phyloP scores from a whole-genome alignment of 2,113 vertebrate species.

The Haemorhous mexicanus region DNA sequence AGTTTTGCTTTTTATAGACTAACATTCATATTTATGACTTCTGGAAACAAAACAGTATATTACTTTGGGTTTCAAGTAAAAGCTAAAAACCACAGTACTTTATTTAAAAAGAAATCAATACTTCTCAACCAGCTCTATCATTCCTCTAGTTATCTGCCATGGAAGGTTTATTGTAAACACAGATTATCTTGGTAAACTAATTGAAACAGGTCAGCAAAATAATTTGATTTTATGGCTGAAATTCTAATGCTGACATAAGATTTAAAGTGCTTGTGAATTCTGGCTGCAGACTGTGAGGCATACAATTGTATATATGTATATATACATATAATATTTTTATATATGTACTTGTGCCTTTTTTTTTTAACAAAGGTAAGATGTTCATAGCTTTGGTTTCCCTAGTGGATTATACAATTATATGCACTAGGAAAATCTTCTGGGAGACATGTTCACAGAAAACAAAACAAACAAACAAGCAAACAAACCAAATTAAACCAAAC shows the following conservation, averaged over 20 bases:
- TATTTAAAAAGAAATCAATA: neutral
- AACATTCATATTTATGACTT: neutral
- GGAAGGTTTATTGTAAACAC: neutral
- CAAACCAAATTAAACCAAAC: too few species aligned
- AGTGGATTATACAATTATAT: neutral
- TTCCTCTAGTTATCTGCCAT: neutral
- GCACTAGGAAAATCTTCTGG: neutral
- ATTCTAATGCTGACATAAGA: neutral
- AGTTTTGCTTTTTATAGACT: neutral
- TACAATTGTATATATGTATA: neutral
- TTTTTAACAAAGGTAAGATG: neutral
- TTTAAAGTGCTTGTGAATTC: neutral
- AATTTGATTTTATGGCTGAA: neutral
- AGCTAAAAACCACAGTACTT: neutral
- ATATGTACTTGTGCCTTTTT: neutral
- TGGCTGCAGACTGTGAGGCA: neutral
- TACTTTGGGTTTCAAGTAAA: neutral
- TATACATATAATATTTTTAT: neutral
- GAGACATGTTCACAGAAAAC: neutral
- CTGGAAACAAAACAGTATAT: neutral
- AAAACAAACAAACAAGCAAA: neutral
- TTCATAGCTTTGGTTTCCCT: neutral
- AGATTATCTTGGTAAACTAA: neutral
- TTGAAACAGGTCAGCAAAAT: neutral
- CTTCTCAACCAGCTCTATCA: neutral